Evolutionary conservation across 2,797 vertebrate species (phyloP).

Genomic region (Xiphophorus birchmanni): DNA sequence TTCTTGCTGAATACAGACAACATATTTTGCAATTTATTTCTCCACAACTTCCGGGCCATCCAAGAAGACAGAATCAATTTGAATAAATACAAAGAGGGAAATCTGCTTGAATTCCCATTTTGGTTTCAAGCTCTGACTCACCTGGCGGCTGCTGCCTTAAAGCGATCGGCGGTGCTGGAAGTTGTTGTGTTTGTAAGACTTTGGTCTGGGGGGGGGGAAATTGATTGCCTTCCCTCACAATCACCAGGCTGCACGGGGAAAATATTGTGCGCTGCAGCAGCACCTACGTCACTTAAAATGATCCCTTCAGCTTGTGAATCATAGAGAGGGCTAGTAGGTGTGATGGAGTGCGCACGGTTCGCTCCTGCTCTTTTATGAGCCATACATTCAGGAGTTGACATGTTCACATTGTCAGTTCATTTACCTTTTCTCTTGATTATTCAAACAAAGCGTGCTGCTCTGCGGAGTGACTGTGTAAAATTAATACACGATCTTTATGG

Average conservation of each 20-base stretch:
- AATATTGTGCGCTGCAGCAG: constrained; percentile 62
- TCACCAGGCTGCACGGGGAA: constrained; percentile 50
- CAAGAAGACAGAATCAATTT: constrained; percentile 40
- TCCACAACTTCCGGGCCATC: background rate
- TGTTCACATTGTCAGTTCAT: background rate
- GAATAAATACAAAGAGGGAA: constrained; percentile 27
- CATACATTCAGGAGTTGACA: constrained; percentile 6
- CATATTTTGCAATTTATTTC: constrained; percentile 4
- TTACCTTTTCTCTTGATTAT: background rate
- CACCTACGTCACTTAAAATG: constrained; percentile 51
- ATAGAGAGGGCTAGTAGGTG: constrained; percentile 22
- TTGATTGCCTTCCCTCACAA: constrained; percentile 54
- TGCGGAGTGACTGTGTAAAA: background rate
- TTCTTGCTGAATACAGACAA: constrained; percentile 4
- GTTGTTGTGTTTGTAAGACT: constrained; percentile 55
- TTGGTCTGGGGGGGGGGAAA: constrained; percentile 52
- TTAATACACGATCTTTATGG: background rate
- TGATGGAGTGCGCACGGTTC: constrained; percentile 12
- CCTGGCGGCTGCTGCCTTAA: constrained; percentile 39
- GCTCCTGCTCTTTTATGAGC: constrained; percentile 12
- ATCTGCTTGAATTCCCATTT: constrained; percentile 39
- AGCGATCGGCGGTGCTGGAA: constrained; percentile 40
- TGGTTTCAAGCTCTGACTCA: constrained; percentile 42
- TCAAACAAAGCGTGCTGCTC: background rate
- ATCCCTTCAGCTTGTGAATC: constrained; percentile 46